These are phyloP conservation scores for Hesperophylax magnus DNA, from an alignment of 1,140 invertebrate species.

Conservation along the genomic window DNA sequence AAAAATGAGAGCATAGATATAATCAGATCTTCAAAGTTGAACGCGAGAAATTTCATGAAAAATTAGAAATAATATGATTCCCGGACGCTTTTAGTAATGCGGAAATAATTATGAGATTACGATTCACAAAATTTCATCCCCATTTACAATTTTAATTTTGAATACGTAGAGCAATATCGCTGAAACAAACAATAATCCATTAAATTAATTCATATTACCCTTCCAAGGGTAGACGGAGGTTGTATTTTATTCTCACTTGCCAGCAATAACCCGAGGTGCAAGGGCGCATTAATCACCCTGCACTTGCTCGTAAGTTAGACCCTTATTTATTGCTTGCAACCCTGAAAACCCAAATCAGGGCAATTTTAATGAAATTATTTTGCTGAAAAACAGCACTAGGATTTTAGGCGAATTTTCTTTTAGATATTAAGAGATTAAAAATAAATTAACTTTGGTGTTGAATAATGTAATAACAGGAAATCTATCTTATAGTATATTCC, in stretches of 20 bases:
- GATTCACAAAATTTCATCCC: background rate
- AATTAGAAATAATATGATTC: too few relatives aligned
- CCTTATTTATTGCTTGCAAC: slow-evolving; percentile 49
- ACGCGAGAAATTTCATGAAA: too few relatives aligned
- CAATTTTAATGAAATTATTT: background rate
- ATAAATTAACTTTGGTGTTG: too few relatives aligned
- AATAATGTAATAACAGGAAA: too few relatives aligned
- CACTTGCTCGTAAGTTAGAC: slow-evolving; percentile 51
- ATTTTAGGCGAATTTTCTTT: background rate
- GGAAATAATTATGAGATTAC: too few relatives aligned
- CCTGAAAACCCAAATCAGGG: slow-evolving; percentile 29
- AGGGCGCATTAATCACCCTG: slow-evolving; percentile 53
- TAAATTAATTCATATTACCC: slow-evolving; percentile 22
- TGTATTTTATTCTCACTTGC: slow-evolving; percentile 18
- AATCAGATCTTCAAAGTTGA: too few relatives aligned
- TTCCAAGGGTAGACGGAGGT: background rate
- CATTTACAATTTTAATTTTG: background rate
- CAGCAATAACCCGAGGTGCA: slow-evolving; percentile 27
- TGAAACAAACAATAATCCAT: slow-evolving; percentile 4
- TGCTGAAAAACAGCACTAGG: background rate
- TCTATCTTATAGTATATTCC: too few relatives aligned
- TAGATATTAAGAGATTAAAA: too few relatives aligned
- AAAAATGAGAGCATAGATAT: too few relatives aligned
- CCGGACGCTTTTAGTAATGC: too few relatives aligned
- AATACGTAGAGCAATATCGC: slow-evolving; percentile 4